Evolutionary conservation across 1,140 invertebrate genomes (phyloP).

Genomic region (Tenebrio molitor): DNA sequence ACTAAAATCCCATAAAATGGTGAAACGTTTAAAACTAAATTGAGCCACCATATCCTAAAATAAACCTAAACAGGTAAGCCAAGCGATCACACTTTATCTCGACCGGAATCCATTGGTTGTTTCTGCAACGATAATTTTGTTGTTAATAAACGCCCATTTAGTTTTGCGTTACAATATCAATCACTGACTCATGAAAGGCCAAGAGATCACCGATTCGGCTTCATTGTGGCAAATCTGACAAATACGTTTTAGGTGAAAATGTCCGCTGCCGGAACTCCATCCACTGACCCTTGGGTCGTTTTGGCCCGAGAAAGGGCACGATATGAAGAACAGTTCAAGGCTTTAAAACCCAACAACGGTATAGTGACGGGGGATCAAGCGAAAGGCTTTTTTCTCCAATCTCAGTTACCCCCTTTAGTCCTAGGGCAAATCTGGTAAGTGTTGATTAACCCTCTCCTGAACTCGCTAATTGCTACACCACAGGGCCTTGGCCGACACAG

Average conservation of each 20-base stretch:
- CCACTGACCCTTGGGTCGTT: constrained; percentile 89
- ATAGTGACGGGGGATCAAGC: constrained; percentile 95
- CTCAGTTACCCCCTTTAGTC: constrained; percentile 87
- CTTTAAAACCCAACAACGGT: constrained; percentile 88
- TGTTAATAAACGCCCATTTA: constrained; percentile 8
- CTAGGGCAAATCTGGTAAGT: constrained; percentile 95
- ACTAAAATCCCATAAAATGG: constrained; percentile 12
- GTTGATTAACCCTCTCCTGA: constrained; percentile 19
- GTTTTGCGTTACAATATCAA: constrained; percentile 6
- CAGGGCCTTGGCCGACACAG: constrained; percentile 94
- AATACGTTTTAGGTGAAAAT: constrained; percentile 52
- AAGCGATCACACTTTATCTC: background rate
- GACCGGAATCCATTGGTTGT: too few species aligned
- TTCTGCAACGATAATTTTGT: too few species aligned
- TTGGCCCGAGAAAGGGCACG: constrained; percentile 87
- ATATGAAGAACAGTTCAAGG: constrained; percentile 93
- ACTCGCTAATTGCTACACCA: constrained; percentile 53
- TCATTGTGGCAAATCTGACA: background rate
- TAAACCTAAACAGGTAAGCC: background rate
- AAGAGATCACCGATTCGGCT: background rate
- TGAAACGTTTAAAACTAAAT: background rate
- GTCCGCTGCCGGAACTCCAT: constrained; percentile 65
- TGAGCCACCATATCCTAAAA: background rate
- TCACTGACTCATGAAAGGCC: background rate
- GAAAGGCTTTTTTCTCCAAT: constrained; percentile 93